Evolutionary conservation across 1,140 invertebrate genomes (phyloP).

Genomic region (Zaprionus ghesquierei): DNA sequence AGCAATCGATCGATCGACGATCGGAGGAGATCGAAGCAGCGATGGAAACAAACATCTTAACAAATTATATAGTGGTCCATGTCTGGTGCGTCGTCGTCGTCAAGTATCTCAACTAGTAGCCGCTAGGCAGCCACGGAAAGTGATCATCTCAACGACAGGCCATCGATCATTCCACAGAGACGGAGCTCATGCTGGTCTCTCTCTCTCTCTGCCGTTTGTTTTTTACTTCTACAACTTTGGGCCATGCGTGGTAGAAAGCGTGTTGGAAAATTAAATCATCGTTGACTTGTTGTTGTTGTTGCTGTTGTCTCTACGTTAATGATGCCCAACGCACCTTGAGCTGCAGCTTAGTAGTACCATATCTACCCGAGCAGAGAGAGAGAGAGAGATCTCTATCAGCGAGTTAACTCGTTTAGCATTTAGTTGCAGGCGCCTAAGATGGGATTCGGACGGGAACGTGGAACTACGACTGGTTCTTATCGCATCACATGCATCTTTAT

Average conservation of each 20-base stretch:
- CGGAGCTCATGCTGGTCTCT: slow-evolving; percentile 52
- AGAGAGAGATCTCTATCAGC: slow-evolving; percentile 76
- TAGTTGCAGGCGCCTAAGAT: slow-evolving; percentile 75
- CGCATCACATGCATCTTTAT: slow-evolving; percentile 70
- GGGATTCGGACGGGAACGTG: background rate
- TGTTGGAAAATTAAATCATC: slow-evolving; percentile 82
- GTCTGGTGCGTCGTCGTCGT: slow-evolving; percentile 28
- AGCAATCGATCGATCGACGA: slow-evolving; percentile 26
- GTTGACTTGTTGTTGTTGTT: slow-evolving; percentile 37
- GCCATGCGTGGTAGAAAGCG: slow-evolving; percentile 66
- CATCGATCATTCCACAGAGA: slow-evolving; percentile 72
- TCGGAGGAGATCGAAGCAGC: background rate
- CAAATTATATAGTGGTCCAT: slow-evolving; percentile 63
- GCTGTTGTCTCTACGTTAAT: slow-evolving; percentile 48
- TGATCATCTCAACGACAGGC: slow-evolving; percentile 77
- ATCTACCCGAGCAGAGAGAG: slow-evolving; percentile 56
- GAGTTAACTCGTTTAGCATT: slow-evolving; percentile 82
- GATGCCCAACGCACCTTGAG: slow-evolving; percentile 74
- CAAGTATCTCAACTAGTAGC: slow-evolving; percentile 81
- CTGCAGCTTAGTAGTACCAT: slow-evolving; percentile 57
- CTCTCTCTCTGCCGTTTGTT: background rate
- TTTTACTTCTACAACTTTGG: slow-evolving; percentile 32
- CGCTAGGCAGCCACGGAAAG: slow-evolving; percentile 78
- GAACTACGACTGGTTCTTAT: slow-evolving; percentile 46
- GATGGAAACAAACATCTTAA: slow-evolving; percentile 73